Evolutionary conservation across 35 echinoderm and acorn worm species (phyloP).

Genomic region (Patiria miniata): DNA sequence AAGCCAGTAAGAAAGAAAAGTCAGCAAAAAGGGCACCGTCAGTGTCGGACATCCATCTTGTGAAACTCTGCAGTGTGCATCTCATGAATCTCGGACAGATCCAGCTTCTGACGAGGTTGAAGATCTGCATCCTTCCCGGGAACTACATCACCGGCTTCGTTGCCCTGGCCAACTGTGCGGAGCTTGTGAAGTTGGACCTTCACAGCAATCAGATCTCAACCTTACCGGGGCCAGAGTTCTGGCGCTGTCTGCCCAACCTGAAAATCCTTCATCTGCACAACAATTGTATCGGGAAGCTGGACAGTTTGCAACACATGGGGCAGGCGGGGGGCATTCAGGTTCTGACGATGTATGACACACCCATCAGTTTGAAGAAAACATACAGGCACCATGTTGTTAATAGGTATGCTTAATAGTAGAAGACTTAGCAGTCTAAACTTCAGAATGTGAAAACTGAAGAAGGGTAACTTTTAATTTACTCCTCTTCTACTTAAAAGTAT

Average conservation of each 20-base stretch:
- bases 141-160: slow-evolving; percentile 94
- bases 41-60: slow-evolving; percentile 57
- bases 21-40: slow-evolving; percentile 18
- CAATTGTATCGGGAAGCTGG: slow-evolving; percentile 83
- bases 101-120: slow-evolving; percentile 55
- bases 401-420: no score
- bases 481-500: no score
- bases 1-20: slow-evolving; percentile 7
- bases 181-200: slow-evolving; percentile 80
- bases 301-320: slow-evolving; percentile 76
- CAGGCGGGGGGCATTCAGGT: slow-evolving; percentile 65
- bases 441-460: no score
- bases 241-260: slow-evolving; percentile 60
- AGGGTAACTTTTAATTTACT: no score
- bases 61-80: slow-evolving; percentile 61
- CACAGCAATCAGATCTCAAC: slow-evolving; percentile 95
- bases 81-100: slow-evolving; percentile 79
- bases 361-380: slow-evolving; percentile 94
- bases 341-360: slow-evolving; percentile 92
- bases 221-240: slow-evolving; percentile 82
- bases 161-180: slow-evolving; percentile 56
- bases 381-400: slow-evolving; percentile 99
- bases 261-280: slow-evolving; percentile 79
- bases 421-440: no score
- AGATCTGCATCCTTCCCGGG: slow-evolving; percentile 76